Conservation (phyloP, 1,140 invertebrate genomes). For the Pogonognathellus flavescens region DNA sequence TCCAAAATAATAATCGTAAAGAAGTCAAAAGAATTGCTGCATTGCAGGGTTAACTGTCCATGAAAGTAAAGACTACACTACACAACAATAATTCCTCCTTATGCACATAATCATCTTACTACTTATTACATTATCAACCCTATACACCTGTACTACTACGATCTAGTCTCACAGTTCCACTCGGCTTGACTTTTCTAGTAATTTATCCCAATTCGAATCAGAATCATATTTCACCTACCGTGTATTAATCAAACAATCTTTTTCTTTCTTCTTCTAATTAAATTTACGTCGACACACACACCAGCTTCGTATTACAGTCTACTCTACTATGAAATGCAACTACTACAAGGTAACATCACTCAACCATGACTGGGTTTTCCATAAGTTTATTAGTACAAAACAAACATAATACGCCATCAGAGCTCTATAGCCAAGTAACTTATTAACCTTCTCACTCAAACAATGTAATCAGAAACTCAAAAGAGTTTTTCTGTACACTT, state of each 20-base stretch:
- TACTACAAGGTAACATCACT: not conserved
- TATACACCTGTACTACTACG: no score
- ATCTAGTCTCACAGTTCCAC: not conserved
- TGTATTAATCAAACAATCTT: conserved; percentile 1
- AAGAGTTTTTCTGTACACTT: no score
- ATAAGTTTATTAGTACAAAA: not conserved
- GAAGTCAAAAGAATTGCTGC: conserved; percentile 31
- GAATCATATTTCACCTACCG: conserved; percentile 22
- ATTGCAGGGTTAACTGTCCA: conserved; percentile 17
- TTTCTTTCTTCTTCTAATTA: conserved; percentile 1
- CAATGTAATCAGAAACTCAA: no score
- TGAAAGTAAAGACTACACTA: not conserved
- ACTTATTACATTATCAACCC: no score
- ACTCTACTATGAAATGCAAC: not conserved
- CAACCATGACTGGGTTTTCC: not conserved
- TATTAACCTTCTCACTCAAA: no score
- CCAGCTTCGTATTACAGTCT: not conserved
- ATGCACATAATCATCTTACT: no score
- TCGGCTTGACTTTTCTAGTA: conserved; percentile 28
- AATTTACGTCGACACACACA: not conserved
- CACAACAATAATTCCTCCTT: not conserved
- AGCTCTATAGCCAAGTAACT: no score
- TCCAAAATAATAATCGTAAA: conserved; percentile 46
- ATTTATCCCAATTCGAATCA: conserved; percentile 38
- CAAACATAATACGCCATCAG: not conserved